Percentiles rank a stretch among this genome's conserved stretches.
These are phyloP conservation scores for Mormyrus lacerda DNA, from an alignment of 2,113 vertebrate species.

Conservation along the genomic window DNA sequence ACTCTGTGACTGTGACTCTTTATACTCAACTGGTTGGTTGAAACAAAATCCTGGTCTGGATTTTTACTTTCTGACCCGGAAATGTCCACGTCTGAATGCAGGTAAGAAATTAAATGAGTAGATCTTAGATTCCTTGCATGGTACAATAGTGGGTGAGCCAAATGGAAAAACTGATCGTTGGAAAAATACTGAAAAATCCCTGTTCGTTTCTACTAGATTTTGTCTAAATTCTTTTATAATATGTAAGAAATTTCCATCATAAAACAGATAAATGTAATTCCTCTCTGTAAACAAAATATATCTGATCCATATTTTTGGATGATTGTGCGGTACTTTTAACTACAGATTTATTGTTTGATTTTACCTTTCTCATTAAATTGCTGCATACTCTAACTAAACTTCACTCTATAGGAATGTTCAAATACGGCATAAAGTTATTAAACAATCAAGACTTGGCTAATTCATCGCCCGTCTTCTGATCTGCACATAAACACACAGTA, in stretches of 20 bases:
- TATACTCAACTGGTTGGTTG: too few relatives aligned
- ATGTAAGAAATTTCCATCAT: not conserved
- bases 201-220: not conserved
- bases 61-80: too few relatives aligned
- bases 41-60: too few relatives aligned
- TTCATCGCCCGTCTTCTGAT: not conserved
- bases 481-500: not conserved
- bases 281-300: not conserved
- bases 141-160: not conserved
- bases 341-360: not conserved
- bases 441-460: not conserved
- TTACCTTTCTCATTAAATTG: not conserved
- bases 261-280: not conserved
- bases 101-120: slow-evolving; percentile 44
- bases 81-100: too few relatives aligned
- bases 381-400: slow-evolving; percentile 22
- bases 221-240: not conserved
- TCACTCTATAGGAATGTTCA: slow-evolving; percentile 44
- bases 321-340: not conserved
- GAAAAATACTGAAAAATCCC: not conserved
- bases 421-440: slow-evolving; percentile 15
- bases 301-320: not conserved
- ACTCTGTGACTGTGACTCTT: too few relatives aligned
- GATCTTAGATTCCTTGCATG: not conserved
- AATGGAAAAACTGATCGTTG: not conserved